Evolutionary conservation across 2,113 vertebrate genomes (phyloP), one percentile per base, ranked within the genome.

Genomic region (Corapipo altera): DNA sequence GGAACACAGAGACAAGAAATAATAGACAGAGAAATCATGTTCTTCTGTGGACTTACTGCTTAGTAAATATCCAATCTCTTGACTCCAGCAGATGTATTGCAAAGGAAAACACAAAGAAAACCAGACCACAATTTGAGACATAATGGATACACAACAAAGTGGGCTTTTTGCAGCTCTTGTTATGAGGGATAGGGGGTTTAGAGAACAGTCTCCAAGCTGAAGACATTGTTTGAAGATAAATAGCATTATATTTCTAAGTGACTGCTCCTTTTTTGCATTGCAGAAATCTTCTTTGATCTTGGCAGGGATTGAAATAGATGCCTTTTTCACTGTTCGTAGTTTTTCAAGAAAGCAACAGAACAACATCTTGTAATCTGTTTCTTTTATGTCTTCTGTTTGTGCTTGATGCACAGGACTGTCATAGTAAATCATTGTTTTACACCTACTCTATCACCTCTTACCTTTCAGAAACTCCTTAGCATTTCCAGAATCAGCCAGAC

Each of bases 281-380:
- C 67, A 91, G 79, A 84, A 90, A 59, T 74, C 39, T 78, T 88
- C 74, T 88, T 96, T 92, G 48, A 80, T 96, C 86, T 88, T 67
- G n/a, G 28, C 57, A 94, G 43, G 67, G 74, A 27, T 57, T 46
- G 52, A 33, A 39, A 69, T 57, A n/a, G 8, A 28, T 76, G 48
- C 43, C 49, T 59, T 95, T 39, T 37, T 26, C 8, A 8, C 48
- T 44, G 30, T 65, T 94, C 19, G 2, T 12, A 67, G 30, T 44
- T 73, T 67, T 58, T 69, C 82, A n/a, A 33, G 74, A 59, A 85
- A 77, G 43, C 55, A 77, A 82, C 57, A 89, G 59, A 80, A 33
- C 15, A 55, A 65, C 32, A 64, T 58, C 9, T 14, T 49, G 37
- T 67, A 54, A 30, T 62, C 71, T 75, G 24, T 76, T 89, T 80